Percentiles rank a stretch among this genome's conserved stretches.
These are phyloP conservation scores for Gadopsis marmoratus DNA, from an alignment of 2,797 vertebrate genomes.

Conservation along the genomic window DNA sequence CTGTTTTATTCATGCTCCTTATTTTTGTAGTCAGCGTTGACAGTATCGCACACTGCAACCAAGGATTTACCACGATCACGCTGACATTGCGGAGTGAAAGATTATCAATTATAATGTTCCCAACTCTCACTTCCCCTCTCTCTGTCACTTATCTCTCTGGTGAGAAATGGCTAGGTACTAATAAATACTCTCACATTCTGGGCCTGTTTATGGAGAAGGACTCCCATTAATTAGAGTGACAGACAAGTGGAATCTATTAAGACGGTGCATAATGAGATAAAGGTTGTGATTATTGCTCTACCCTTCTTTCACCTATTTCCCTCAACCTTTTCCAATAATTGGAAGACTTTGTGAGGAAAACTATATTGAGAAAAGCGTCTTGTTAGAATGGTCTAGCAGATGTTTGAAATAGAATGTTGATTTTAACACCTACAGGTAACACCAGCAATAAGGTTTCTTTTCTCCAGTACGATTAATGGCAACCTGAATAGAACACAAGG, in stretches of 20 bases:
- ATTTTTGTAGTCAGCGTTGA: slow-evolving; percentile 71
- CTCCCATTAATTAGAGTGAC: slow-evolving; percentile 73
- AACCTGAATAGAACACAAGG: not conserved
- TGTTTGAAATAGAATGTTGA: slow-evolving; percentile 8
- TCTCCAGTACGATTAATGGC: not conserved
- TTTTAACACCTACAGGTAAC: not conserved
- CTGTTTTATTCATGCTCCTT: slow-evolving; percentile 61
- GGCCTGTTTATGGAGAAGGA: slow-evolving; percentile 53
- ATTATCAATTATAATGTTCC: slow-evolving; percentile 81
- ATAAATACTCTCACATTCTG: slow-evolving; percentile 73
- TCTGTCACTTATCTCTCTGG: slow-evolving; percentile 68
- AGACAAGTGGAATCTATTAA: slow-evolving; percentile 69
- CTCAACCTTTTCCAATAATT: slow-evolving; percentile 47
- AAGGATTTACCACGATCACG: slow-evolving; percentile 68
- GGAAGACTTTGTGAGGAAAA: slow-evolving; percentile 26
- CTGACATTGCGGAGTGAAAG: slow-evolving; percentile 74
- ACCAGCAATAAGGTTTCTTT: not conserved
- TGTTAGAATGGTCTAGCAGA: slow-evolving; percentile 18
- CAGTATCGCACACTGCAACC: slow-evolving; percentile 58
- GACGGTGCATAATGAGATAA: slow-evolving; percentile 59
- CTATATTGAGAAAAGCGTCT: slow-evolving; percentile 20
- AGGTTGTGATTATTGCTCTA: slow-evolving; percentile 25
- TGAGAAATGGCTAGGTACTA: slow-evolving; percentile 70
- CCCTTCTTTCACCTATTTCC: slow-evolving; percentile 36
- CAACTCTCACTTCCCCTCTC: slow-evolving; percentile 61